Conservation (phyloP, 2,888 invertebrate genomes). For the Ceriagrion tenellum region DNA sequence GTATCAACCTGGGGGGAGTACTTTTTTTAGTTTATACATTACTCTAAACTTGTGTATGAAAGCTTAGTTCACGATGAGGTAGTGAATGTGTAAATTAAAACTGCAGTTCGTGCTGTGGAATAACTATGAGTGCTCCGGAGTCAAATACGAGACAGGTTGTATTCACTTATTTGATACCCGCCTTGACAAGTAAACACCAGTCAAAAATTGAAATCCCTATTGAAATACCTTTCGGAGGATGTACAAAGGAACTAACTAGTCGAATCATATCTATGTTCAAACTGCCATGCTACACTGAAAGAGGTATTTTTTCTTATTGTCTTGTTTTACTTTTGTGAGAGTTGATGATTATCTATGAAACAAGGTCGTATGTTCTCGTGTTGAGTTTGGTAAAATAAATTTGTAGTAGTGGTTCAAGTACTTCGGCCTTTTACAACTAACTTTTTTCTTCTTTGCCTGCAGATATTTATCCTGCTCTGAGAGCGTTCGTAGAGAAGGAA, state of each 20-base stretch:
- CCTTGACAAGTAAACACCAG: conserved; percentile 80
- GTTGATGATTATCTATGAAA: background rate
- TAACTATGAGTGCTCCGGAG: conserved; percentile 40
- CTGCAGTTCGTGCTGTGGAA: background rate
- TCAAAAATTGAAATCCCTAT: conserved; percentile 83
- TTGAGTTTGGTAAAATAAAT: conserved; percentile 54
- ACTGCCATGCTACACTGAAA: conserved; percentile 85
- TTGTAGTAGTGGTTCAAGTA: too few species aligned
- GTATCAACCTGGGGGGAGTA: background rate
- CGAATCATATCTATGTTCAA: conserved; percentile 84
- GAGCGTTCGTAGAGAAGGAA: conserved; percentile 83
- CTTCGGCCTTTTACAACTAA: background rate
- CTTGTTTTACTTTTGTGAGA: too few species aligned
- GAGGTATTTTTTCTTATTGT: conserved; percentile 78
- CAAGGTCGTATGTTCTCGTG: background rate
- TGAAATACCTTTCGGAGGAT: conserved; percentile 82
- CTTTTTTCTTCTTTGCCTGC: conserved; percentile 72
- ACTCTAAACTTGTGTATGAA: background rate
- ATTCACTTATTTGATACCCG: conserved; percentile 75
- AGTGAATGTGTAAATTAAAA: background rate
- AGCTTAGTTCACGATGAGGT: background rate
- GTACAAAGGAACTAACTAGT: conserved; percentile 83
- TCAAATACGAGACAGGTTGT: conserved; percentile 16
- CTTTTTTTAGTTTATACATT: background rate
- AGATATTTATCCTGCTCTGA: conserved; percentile 83